phyloP scores from a whole-genome alignment of 2,113 vertebrate species.

The Oenanthe oenanthe region DNA sequence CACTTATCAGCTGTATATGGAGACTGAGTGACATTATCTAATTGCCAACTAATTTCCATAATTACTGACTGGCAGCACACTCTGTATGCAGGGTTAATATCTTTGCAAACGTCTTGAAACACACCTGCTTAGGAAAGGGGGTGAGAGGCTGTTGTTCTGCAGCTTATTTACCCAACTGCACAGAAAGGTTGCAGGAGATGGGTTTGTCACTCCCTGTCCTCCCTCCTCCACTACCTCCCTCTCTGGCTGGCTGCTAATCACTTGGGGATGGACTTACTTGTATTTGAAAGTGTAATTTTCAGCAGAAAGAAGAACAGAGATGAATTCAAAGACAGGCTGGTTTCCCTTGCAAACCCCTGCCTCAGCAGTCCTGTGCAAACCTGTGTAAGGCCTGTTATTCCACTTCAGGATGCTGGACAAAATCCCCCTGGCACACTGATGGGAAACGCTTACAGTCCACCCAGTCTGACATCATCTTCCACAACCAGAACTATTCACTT shows the following conservation, averaged over 20 bases:
- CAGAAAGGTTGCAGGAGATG: not conserved
- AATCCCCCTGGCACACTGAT: not conserved
- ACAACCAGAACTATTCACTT: not conserved
- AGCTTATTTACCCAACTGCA: not conserved
- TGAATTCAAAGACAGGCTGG: not conserved
- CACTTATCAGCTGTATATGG: constrained; percentile 53
- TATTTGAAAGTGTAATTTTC: constrained; percentile 1
- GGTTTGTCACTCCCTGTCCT: not conserved
- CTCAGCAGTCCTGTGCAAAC: not conserved
- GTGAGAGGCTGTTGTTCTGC: not conserved
- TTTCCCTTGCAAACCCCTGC: not conserved
- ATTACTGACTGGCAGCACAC: constrained; percentile 68
- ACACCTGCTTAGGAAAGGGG: constrained; percentile 36
- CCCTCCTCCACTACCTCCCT: not conserved
- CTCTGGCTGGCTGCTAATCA: not conserved
- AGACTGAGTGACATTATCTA: constrained; percentile 76
- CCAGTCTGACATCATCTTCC: not conserved
- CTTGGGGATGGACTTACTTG: not conserved
- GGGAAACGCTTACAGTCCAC: not conserved
- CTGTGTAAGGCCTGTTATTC: not conserved
- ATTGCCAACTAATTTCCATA: constrained; percentile 78
- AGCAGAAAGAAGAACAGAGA: not conserved
- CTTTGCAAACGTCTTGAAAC: constrained; percentile 56
- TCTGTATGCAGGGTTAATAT: constrained; percentile 64
- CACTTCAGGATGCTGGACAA: not conserved